These are phyloP conservation scores for Ceyx erithaca DNA, from an alignment of 2,797 vertebrate species.

Conservation along the genomic window DNA sequence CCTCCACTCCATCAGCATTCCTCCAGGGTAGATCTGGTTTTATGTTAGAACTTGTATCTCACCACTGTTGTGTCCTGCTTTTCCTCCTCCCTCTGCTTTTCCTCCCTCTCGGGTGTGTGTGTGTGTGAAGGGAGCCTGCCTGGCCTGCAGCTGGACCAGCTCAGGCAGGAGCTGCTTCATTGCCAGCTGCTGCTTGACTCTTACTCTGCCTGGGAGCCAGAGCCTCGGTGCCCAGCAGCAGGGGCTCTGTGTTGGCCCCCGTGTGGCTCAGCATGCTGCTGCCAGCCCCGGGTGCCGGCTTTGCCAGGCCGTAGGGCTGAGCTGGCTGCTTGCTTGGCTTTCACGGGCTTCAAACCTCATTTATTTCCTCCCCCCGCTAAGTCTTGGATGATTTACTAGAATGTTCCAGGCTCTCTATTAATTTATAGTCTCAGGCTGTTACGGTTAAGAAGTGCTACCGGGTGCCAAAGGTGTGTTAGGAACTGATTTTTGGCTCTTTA, in stretches of 20 bases:
- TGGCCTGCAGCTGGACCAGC: background rate
- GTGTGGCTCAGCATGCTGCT: background rate
- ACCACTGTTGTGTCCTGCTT: conserved; percentile 38
- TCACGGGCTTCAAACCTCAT: background rate
- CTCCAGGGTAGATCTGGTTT: conserved; percentile 68
- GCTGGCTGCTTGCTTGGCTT: background rate
- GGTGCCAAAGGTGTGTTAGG: background rate
- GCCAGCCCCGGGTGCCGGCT: too few relatives aligned
- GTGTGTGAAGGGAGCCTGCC: conserved; percentile 19
- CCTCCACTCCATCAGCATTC: conserved; percentile 69
- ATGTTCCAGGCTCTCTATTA: background rate
- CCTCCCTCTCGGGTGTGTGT: background rate
- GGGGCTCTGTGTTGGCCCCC: background rate
- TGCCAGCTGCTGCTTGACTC: background rate
- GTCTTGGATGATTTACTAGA: conserved; percentile 1
- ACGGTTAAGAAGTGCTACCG: background rate
- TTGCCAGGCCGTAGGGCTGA: fast-evolving
- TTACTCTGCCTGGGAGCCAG: background rate
- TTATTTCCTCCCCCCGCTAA: background rate
- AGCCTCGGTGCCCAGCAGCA: background rate
- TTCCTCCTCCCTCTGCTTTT: conserved; percentile 30
- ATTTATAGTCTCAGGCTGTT: background rate
- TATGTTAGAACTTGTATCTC: conserved; percentile 62
- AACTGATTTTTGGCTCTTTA: background rate
- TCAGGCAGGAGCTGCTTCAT: conserved; percentile 11